These are phyloP conservation scores for Drosophila eugracilis DNA, from an alignment of 1,140 invertebrate genomes.

Conservation along the genomic window DNA sequence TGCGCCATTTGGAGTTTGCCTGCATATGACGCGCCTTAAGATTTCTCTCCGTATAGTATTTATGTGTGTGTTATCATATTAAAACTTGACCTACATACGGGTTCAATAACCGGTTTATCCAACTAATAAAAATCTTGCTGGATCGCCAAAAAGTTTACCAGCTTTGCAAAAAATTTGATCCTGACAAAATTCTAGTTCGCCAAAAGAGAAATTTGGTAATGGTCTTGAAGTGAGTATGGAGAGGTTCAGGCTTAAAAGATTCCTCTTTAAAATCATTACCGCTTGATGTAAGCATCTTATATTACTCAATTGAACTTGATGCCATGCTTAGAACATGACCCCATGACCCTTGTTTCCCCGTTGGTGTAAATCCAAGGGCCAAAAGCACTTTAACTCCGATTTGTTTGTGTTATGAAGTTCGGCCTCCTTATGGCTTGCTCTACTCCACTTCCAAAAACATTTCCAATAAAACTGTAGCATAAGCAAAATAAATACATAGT, in stretches of 20 bases:
- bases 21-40: constrained; percentile 37
- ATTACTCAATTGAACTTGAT: constrained; percentile 18
- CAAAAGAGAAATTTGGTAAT: neutral
- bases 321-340: neutral
- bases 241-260: too few relatives aligned
- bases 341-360: neutral
- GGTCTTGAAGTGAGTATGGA: too few relatives aligned
- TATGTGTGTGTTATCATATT: constrained; percentile 59
- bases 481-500: constrained; percentile 22
- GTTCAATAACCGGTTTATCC: constrained; percentile 66
- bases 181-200: neutral
- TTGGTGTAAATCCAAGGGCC: constrained; percentile 1
- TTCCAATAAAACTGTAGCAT: constrained; percentile 47
- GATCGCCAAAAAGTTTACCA: constrained; percentile 20
- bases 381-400: neutral
- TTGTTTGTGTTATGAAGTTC: constrained; percentile 11
- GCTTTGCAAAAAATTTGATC: constrained; percentile 33
- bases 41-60: constrained; percentile 22
- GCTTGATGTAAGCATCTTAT: neutral
- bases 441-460: constrained; percentile 11
- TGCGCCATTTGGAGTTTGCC: constrained; percentile 64
- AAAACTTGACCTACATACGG: constrained; percentile 76
- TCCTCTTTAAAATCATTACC: neutral
- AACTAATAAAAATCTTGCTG: constrained; percentile 9
- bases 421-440: neutral